phyloP scores from a whole-genome alignment of 92 coral and sea anemone genomes.

The Phenganax stokvisi region DNA sequence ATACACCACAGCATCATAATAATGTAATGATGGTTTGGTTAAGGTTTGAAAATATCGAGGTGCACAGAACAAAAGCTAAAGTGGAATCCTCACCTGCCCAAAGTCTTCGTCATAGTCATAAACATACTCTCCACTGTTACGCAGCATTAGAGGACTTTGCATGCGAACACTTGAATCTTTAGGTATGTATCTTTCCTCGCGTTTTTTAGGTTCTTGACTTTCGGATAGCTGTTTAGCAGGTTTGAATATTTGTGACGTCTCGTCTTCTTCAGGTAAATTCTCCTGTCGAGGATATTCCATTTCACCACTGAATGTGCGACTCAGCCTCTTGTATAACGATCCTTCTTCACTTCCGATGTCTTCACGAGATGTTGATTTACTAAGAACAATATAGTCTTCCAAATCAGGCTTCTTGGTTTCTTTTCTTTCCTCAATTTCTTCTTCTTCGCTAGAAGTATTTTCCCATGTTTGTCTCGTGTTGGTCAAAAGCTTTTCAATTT shows the following conservation, averaged over 20 bases:
- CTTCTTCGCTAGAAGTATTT: conserved; percentile 40
- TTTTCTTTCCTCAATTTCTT: background rate
- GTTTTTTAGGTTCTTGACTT: background rate
- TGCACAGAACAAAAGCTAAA: background rate
- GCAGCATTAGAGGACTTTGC: conserved; percentile 20
- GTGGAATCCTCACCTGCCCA: conserved; percentile 12
- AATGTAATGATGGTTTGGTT: background rate
- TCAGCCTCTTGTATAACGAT: conserved; percentile 26
- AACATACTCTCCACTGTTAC: conserved; percentile 16
- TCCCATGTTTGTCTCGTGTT: conserved; percentile 41
- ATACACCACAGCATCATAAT: too few relatives aligned
- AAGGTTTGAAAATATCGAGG: background rate
- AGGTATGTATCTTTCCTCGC: background rate
- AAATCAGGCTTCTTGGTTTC: background rate
- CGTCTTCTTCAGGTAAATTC: conserved; percentile 26
- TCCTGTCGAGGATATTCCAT: conserved; percentile 29
- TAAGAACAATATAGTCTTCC: conserved; percentile 25
- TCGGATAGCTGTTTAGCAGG: background rate
- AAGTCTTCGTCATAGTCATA: conserved; percentile 37
- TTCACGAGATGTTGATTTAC: conserved; percentile 33
- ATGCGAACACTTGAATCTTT: background rate
- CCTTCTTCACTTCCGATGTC: conserved; percentile 31
- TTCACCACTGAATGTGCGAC: conserved; percentile 37
- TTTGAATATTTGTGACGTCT: background rate
- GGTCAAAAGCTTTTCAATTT: conserved; percentile 30